Percentiles rank a stretch among this genome's conserved stretches.
Conservation (phyloP, 1,140 invertebrate genomes). For the Dreissena rostriformis region DNA sequence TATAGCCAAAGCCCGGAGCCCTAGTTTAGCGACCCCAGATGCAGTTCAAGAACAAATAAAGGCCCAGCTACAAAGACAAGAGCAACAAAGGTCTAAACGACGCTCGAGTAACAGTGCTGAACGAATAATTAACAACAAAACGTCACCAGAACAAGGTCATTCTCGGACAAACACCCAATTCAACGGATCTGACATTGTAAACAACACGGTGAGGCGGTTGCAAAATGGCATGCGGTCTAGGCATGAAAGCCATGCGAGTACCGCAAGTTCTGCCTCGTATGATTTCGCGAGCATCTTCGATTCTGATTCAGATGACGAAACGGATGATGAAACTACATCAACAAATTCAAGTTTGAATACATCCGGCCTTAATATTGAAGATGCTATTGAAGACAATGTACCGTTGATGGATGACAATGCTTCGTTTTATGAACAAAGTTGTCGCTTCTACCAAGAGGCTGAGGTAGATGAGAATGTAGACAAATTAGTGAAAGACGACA, state of each 20-base stretch:
- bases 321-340: not conserved
- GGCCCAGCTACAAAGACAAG: not conserved
- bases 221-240: not conserved
- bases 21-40: not conserved
- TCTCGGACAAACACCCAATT: not conserved
- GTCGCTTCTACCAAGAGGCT: not conserved
- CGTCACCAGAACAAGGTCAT: not conserved
- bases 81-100: not conserved
- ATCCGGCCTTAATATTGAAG: not conserved
- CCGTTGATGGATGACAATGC: constrained; percentile 5
- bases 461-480: not conserved
- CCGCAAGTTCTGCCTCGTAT: not conserved
- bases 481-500: not conserved
- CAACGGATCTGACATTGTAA: not conserved
- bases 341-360: not conserved
- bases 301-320: not conserved
- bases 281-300: constrained; percentile 3
- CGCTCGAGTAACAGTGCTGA: not conserved
- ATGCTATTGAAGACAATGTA: constrained; percentile 7
- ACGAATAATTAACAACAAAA: not conserved
- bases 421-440: constrained; percentile 44
- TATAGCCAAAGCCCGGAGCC: not conserved
- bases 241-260: not conserved
- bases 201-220: not conserved
- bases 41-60: not conserved